Evolutionary conservation across 2,113 vertebrate species (phyloP), one percentile per base, ranked within the genome.

Genomic region (Heterotilapia buettikoferi): DNA sequence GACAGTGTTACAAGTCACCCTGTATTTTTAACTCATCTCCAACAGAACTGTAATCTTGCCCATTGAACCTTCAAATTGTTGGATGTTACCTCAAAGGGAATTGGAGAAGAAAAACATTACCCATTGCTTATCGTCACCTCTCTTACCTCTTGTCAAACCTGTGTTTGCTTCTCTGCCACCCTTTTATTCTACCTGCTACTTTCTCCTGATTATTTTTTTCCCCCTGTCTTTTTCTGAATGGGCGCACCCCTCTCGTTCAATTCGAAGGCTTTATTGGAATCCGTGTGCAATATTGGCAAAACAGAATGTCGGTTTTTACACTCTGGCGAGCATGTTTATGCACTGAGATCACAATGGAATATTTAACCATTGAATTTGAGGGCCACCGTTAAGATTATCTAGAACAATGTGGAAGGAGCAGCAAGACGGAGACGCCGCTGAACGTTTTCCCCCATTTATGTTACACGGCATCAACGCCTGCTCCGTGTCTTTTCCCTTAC

Each of bases 1-100:
- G 90, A 90, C 89, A 88, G 88, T 83, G 90, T 79, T 90, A 88
- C 94, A 86, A 90, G 91, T 95, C 92, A 87, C 90, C 90, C 91
- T 91, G 87, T 94, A 93, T 94, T 95, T 95, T 95, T 92, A 93
- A 94, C 93, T 92, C 93, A 92, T 93, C 90, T 93, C 82, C 66
- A 85, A 33, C 93, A 93, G 90, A 91, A 90, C 91, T 92, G 91
- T 93, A 93, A 95, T 94, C 89, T 93, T 93, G 90, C 86, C 89
- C 91, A 94, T 92, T 93, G 92, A 94, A 94, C 93, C 93, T 92
- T 94, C 91, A 94, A 95, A 95, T 95, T 94, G 94, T 93, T 90
- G 90, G 92, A 94, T 95, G 93, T 92, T 94, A 92, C 92, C 93
- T 91, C 91, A 92, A 89, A 93, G 88, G 84, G 89, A 92, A 93